Base-by-base conservation (phyloP, 2,113 vertebrate genomes). In the Panthera tigris region DNA sequence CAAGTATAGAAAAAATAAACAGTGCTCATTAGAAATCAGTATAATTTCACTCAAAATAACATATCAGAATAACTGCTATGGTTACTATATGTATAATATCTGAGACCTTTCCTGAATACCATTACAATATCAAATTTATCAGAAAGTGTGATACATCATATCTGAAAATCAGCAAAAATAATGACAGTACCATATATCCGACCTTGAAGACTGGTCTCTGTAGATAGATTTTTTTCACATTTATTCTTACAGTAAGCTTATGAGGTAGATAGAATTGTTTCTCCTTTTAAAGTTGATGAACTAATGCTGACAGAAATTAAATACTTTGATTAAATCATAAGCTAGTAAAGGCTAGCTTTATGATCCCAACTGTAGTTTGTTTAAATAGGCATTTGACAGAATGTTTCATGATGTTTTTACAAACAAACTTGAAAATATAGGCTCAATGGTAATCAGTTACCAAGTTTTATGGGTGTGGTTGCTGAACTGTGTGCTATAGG, bases 271-370 rank as follows among this genome's bases (percentile, higher is more conserved):
- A 95, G 11, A 31, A 85, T 93, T 18, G n/a, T 80, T 87, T 29
- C 39, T 76, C 71, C 50, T 81, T 68, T 93, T 76, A 48, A 3
- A 78, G 19, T n/a, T 76, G 4, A 85, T 76, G 5, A 95, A 63
- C 19, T 84, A 13, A 82, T 71, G 12, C 36, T 91, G 57, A 69
- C 3, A 79, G 10, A 90, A 89, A 78, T 79, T 79, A 61, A 89
- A 57, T 68, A 91, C 92, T 81, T 91, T 76, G 7, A 33, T 85
- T 71, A 89, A 39, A 12, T 89, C 23, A 95, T 89, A 95, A 88
- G 69, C 21, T 10, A 41, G 1, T 52, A 52, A 82, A 19, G 2
- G 5, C 21, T 23, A 29, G 48, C 68, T 61, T 61, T 89, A 13
- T 91, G 33, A 71, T 81, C 96, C 50, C 82, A 52, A 73, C 45